phyloP scores from a whole-genome alignment of 2,888 invertebrate genomes.

The Loripinus fragilis region DNA sequence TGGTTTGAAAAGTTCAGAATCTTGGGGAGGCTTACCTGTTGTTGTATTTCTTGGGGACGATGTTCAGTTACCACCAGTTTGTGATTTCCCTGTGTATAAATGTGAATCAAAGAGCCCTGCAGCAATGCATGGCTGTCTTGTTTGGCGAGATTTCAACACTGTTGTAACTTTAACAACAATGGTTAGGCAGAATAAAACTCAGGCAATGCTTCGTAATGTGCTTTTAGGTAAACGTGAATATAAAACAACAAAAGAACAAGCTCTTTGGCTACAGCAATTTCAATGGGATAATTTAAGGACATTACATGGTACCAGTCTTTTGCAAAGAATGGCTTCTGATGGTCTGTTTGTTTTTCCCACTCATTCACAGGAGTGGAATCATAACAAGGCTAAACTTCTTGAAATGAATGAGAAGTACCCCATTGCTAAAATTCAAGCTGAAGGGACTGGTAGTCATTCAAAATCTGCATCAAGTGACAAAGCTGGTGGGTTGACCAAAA shows the following conservation, averaged over 20 bases:
- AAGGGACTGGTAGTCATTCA: too few species aligned
- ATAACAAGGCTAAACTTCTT: too few species aligned
- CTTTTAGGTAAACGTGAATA: slow-evolving; percentile 24
- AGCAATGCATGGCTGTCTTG: slow-evolving; percentile 49
- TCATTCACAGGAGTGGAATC: too few species aligned
- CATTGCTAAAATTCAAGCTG: too few species aligned
- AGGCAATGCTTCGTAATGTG: slow-evolving; percentile 13
- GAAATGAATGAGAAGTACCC: too few species aligned
- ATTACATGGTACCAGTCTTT: slow-evolving; percentile 24
- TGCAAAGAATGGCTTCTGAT: slow-evolving; percentile 31
- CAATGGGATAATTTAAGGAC: slow-evolving; percentile 36
- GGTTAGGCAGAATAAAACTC: slow-evolving; percentile 35
- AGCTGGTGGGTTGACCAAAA: slow-evolving; percentile 25
- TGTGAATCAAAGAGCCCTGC: slow-evolving; percentile 30
- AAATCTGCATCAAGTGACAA: slow-evolving; percentile 20
- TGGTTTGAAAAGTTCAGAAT: slow-evolving; percentile 2
- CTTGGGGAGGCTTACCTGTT: slow-evolving; percentile 50
- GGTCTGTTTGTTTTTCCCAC: too few species aligned
- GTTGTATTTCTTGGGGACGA: slow-evolving; percentile 55
- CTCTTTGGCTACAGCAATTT: slow-evolving; percentile 47
- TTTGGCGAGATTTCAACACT: slow-evolving; percentile 55
- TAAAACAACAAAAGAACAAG: slow-evolving; percentile 28
- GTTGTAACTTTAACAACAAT: slow-evolving; percentile 41
- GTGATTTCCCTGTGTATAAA: slow-evolving; percentile 48
- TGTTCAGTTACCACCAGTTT: slow-evolving; percentile 50